These are phyloP conservation scores for Coluber constrictor DNA, from an alignment of 2,797 vertebrate genomes.

Conservation along the genomic window DNA sequence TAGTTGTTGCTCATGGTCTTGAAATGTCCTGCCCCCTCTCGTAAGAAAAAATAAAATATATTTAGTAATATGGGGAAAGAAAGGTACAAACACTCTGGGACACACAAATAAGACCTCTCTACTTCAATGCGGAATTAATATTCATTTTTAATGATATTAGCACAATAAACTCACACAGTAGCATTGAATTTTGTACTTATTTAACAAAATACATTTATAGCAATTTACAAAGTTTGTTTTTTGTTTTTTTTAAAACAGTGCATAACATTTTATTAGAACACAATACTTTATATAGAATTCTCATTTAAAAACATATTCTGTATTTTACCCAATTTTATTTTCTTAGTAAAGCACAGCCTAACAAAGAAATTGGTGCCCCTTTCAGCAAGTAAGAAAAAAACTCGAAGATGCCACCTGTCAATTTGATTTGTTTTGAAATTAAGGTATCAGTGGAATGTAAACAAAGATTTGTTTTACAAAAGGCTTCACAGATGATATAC, in stretches of 20 bases:
- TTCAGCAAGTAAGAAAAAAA: constrained; percentile 75
- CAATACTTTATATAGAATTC: constrained; percentile 78
- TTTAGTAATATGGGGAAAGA: background rate
- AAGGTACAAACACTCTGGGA: background rate
- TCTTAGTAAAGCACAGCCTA: constrained; percentile 79
- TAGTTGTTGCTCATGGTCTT: background rate
- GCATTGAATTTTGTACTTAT: constrained; percentile 76
- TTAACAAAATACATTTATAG: constrained; percentile 85
- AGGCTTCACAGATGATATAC: constrained; percentile 84
- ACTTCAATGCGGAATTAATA: constrained; percentile 69
- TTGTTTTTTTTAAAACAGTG: constrained; percentile 77
- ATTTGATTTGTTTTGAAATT: constrained; percentile 77
- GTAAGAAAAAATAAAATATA: background rate
- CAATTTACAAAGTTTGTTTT: constrained; percentile 75
- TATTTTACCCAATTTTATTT: constrained; percentile 72
- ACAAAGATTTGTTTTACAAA: constrained; percentile 81
- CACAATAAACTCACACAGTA: constrained; percentile 80
- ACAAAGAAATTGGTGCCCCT: constrained; percentile 74
- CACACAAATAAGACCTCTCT: constrained; percentile 48
- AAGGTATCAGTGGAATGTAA: constrained; percentile 86
- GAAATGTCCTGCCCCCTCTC: background rate
- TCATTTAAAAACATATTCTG: constrained; percentile 80
- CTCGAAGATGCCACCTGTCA: constrained; percentile 80
- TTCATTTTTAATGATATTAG: constrained; percentile 83
- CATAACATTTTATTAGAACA: constrained; percentile 83